Evolutionary conservation across 1,140 invertebrate species (phyloP), one percentile per base, ranked within the genome.

Genomic region (Pseudobourletiella spinata): DNA sequence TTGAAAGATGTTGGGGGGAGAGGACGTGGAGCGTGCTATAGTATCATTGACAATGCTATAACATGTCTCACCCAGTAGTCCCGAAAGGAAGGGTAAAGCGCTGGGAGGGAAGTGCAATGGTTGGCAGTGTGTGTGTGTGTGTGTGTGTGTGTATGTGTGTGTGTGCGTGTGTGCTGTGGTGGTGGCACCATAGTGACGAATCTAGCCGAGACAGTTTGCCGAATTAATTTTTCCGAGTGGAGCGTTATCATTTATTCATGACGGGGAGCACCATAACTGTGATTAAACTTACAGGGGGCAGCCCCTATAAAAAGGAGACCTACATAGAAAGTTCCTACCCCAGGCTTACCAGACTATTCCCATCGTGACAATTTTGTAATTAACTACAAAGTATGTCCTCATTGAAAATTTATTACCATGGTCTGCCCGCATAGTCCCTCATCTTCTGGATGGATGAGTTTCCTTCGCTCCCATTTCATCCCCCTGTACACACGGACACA

Each of bases 211-310:
- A 69, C 68, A 69, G 64, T 69, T 67, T 66, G 51, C 58, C 63
- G 65, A 69, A 69, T 69, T 69, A 69, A 69, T 69, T 69, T 69
- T 66, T 66, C 68, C 68, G 65, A 69, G 68, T 69, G 65, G 68
- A 67, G 56, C 59, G 63, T 48, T 65, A 69, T 69, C 65, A 69
- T 66, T 69, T 69, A 69, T 69, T 69, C 68, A 69, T 69, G 64
- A 63, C 60, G 58, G 62, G 65, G 61, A 64, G 65, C 59, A 61
- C 58, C 65, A 69, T 65, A 66, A 69, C 68, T 67, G 64, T 69
- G 68, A 69, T 69, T 69, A 69, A 69, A 69, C 44, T 66, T 66
- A 61, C 59, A 69, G 63, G 68, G 68, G 68, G 68, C 58, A 64
- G 51, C 61, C n/a, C 46, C 55, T 35, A 51, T 57, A 51, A 56